Evolutionary conservation across 1,140 invertebrate species (phyloP).

Genomic region (Drosophila simulans): DNA sequence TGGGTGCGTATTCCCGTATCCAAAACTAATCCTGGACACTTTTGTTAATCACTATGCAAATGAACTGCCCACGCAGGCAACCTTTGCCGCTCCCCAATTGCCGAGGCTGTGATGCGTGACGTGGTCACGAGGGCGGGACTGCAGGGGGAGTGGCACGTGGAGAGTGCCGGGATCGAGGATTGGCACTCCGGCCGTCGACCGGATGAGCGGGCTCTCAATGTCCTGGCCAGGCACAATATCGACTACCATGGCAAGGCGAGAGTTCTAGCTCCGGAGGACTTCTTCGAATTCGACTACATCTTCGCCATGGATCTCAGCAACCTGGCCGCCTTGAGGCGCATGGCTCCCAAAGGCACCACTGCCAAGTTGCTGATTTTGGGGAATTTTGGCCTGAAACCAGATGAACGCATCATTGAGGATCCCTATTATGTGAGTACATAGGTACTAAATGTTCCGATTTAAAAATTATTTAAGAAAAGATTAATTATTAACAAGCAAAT

Average conservation of each 20-base stretch:
- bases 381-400: constrained; percentile 89
- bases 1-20: constrained; percentile 78
- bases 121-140: constrained; percentile 88
- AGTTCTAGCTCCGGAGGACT: constrained; percentile 89
- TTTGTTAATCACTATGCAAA: constrained; percentile 31
- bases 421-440: constrained; percentile 91
- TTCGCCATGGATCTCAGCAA: constrained; percentile 96
- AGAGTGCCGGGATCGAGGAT: constrained; percentile 93
- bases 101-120: constrained; percentile 94
- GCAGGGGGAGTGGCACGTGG: constrained; percentile 90
- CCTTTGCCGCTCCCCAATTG: constrained; percentile 96
- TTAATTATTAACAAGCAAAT: too few relatives aligned
- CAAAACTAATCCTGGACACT: constrained; percentile 2
- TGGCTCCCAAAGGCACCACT: constrained; percentile 87
- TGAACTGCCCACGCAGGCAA: constrained; percentile 87
- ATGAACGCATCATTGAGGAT: constrained; percentile 91
- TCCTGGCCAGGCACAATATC: constrained; percentile 89
- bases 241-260: constrained; percentile 90
- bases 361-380: constrained; percentile 91
- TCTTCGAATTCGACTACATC: constrained; percentile 91
- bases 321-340: constrained; percentile 88
- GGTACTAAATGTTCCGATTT: background rate
- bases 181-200: constrained; percentile 93
- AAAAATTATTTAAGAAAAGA: too few relatives aligned
- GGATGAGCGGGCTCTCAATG: constrained; percentile 89